These are phyloP conservation scores for Larimichthys crocea DNA, from an alignment of 2,113 vertebrate genomes.

Conservation along the genomic window DNA sequence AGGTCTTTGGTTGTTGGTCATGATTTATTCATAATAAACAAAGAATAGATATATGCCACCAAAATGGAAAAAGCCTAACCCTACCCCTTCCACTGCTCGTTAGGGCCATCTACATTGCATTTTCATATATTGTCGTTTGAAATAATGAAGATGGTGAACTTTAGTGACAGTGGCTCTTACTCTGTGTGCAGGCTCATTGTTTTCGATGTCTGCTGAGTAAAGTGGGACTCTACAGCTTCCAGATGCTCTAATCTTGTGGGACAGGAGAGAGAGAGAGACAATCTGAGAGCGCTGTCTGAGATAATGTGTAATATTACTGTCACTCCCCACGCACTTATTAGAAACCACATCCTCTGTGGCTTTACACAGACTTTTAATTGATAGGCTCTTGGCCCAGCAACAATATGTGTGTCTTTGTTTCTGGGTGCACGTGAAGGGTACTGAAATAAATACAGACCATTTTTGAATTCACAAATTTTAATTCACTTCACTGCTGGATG, in stretches of 20 bases:
- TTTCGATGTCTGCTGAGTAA: not conserved
- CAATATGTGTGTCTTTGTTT: slow-evolving; percentile 28
- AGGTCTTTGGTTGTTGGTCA: not conserved
- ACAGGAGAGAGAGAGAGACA: not conserved
- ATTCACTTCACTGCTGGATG: slow-evolving; percentile 79
- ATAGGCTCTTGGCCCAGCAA: slow-evolving; percentile 45
- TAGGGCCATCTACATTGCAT: not conserved
- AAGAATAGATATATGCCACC: not conserved
- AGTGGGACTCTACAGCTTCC: slow-evolving; percentile 13
- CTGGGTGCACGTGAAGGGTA: not conserved
- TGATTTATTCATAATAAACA: not conserved
- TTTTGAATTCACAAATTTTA: slow-evolving; percentile 78
- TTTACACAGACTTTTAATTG: slow-evolving; percentile 60
- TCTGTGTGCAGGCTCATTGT: not conserved
- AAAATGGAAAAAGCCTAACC: no score
- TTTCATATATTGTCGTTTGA: not conserved
- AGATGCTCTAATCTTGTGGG: slow-evolving; percentile 10
- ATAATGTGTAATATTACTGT: slow-evolving; percentile 47
- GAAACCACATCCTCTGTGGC: slow-evolving; percentile 49
- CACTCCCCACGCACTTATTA: slow-evolving; percentile 63
- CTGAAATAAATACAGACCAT: slow-evolving; percentile 48
- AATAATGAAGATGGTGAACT: not conserved
- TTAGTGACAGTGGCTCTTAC: not conserved
- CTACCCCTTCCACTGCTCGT: not conserved
- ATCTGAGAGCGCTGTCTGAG: slow-evolving; percentile 36